These are phyloP conservation scores for Zophobas morio DNA, from an alignment of 1,140 invertebrate species.

Conservation along the genomic window DNA sequence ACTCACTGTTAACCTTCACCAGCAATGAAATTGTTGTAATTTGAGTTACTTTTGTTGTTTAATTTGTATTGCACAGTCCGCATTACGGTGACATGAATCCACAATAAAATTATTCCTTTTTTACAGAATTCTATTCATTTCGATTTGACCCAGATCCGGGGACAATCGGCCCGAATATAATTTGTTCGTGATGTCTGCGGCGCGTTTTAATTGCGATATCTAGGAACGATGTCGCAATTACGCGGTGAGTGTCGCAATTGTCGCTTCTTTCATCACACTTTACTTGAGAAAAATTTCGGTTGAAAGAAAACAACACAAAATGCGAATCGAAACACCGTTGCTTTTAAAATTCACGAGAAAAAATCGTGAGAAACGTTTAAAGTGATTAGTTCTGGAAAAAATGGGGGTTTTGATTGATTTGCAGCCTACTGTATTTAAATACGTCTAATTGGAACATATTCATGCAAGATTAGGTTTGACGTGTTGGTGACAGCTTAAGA, in stretches of 20 bases:
- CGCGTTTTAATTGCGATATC: constrained; percentile 13
- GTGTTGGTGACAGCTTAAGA: background rate
- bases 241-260: background rate
- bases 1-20: constrained; percentile 31
- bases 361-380: constrained; percentile 1
- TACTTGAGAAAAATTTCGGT: too few relatives aligned
- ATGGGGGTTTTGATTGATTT: background rate
- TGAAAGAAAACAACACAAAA: too few relatives aligned
- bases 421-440: background rate
- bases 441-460: constrained; percentile 10
- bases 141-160: background rate
- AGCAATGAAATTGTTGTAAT: constrained; percentile 40
- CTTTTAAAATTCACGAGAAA: constrained; percentile 12
- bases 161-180: background rate
- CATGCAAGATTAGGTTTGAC: constrained; percentile 2
- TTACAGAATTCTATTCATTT: constrained; percentile 5
- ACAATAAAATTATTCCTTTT: constrained; percentile 26
- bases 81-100: constrained; percentile 33
- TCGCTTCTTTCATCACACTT: background rate
- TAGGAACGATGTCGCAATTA: background rate
- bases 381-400: constrained; percentile 16
- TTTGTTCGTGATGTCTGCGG: background rate
- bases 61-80: constrained; percentile 32
- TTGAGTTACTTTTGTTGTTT: constrained; percentile 38
- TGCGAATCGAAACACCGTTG: too few relatives aligned